These are phyloP conservation scores for zebrafish (Danio rerio) DNA, from an alignment of 2,113 vertebrate species.

Conservation along the genomic window DNA sequence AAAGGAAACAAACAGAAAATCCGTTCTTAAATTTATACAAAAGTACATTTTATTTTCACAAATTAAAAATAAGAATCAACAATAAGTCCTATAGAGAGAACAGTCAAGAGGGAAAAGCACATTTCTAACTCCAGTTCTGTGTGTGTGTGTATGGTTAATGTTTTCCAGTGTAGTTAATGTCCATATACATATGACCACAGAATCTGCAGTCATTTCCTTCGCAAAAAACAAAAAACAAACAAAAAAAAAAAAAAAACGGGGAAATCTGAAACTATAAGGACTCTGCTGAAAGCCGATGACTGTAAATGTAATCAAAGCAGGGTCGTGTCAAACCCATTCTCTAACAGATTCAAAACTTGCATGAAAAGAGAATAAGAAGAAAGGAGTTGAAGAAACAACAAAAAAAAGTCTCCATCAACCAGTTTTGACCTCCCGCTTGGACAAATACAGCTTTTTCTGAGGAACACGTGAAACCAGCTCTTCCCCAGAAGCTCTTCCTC, in stretches of 20 bases:
- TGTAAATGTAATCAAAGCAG: constrained; percentile 37
- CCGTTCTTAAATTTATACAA: constrained; percentile 57
- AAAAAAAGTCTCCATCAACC: constrained; percentile 9
- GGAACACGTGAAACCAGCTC: constrained; percentile 9
- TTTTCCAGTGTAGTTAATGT: constrained; percentile 52
- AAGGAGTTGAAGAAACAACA: too few species aligned
- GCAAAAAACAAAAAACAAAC: constrained; percentile 22
- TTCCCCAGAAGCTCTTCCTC: not conserved
- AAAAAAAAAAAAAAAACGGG: too few species aligned
- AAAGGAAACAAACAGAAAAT: too few species aligned
- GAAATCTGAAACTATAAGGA: constrained; percentile 14
- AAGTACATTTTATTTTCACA: constrained; percentile 70
- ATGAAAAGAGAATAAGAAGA: constrained; percentile 22
- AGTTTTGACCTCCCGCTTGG: constrained; percentile 9
- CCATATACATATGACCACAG: constrained; percentile 9
- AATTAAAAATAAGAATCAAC: constrained; percentile 67
- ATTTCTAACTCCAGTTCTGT: constrained; percentile 55
- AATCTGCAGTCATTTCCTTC: constrained; percentile 35
- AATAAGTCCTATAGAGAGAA: constrained; percentile 58
- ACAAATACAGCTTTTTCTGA: constrained; percentile 9
- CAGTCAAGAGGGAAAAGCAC: constrained; percentile 51
- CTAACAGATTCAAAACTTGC: constrained; percentile 39
- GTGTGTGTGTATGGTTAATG: constrained; percentile 23
- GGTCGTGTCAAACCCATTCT: constrained; percentile 15
- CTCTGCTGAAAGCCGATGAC: not conserved